Conservation (phyloP, 2,797 vertebrate species). For the Chaunax sp. region DNA sequence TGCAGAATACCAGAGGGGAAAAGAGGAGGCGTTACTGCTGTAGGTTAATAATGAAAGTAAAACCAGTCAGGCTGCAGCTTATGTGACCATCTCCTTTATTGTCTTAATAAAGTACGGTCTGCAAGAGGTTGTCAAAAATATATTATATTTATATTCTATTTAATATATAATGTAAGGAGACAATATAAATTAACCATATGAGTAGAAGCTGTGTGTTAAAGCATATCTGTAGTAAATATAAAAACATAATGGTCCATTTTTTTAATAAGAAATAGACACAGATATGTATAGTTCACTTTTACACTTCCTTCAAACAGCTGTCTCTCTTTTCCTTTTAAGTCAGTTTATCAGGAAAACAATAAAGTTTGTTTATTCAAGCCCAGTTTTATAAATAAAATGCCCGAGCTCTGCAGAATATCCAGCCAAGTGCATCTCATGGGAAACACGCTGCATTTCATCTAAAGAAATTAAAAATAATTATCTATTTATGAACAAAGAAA, state of each 20-base stretch:
- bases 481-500: slow-evolving; percentile 83
- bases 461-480: slow-evolving; percentile 84
- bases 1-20: neutral
- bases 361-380: slow-evolving; percentile 67
- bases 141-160: no score
- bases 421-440: slow-evolving; percentile 73
- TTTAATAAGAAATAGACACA: neutral
- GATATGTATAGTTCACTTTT: slow-evolving; percentile 9
- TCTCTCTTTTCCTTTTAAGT: slow-evolving; percentile 61
- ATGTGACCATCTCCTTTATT: slow-evolving; percentile 3
- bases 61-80: slow-evolving; percentile 7
- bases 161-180: slow-evolving; percentile 18
- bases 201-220: slow-evolving; percentile 7
- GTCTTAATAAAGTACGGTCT: slow-evolving; percentile 30
- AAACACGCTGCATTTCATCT: slow-evolving; percentile 79
- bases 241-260: slow-evolving; percentile 1
- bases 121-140: slow-evolving; percentile 29
- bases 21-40: neutral
- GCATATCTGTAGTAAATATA: neutral
- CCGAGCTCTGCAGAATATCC: slow-evolving; percentile 66
- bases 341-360: slow-evolving; percentile 51
- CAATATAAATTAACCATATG: slow-evolving; percentile 18
- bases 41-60: neutral
- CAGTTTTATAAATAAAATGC: slow-evolving; percentile 75
- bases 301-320: slow-evolving; percentile 73